A percentile compares a stretch with the other conserved stretches of the same genome.
Conservation (phyloP, 2,888 invertebrate genomes). For the Oxytorus armatus region DNA sequence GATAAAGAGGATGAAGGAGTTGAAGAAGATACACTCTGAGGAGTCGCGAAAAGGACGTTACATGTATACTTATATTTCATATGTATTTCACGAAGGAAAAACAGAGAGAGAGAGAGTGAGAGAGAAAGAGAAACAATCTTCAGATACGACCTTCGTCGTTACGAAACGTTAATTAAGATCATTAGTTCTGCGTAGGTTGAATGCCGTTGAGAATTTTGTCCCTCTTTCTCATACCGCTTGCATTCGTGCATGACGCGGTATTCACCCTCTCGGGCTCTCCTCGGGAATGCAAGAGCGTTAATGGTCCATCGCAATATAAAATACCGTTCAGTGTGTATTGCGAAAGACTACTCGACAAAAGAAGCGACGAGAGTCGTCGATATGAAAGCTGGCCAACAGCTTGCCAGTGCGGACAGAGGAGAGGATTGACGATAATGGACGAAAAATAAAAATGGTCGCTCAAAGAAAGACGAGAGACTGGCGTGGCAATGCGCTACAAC, state of each 20-base stretch:
- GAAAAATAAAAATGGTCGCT: conserved; percentile 8
- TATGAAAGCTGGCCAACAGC: not conserved
- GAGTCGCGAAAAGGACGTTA: conserved; percentile 31
- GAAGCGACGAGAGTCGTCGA: conserved; percentile 1
- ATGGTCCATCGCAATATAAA: conserved; percentile 71
- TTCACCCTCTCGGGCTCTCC: conserved; percentile 70
- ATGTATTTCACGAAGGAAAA: too few species aligned
- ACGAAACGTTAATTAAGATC: conserved; percentile 83
- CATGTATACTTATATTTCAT: conserved; percentile 38
- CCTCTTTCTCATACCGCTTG: conserved; percentile 52
- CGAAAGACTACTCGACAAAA: conserved; percentile 17
- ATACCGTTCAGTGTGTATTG: conserved; percentile 43
- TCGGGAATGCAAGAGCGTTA: conserved; percentile 79
- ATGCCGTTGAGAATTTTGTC: conserved; percentile 70
- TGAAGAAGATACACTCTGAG: conserved; percentile 27
- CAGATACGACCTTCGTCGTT: conserved; percentile 79
- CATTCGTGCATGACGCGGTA: conserved; percentile 61
- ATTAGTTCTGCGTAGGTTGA: conserved; percentile 80
- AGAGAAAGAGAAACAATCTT: conserved; percentile 46
- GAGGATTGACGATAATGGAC: not conserved
- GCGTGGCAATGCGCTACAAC: too few species aligned
- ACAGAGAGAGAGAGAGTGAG: conserved; percentile 38
- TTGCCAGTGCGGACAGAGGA: not conserved
- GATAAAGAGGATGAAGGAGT: conserved; percentile 31
- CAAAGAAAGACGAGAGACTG: not conserved